These are phyloP conservation scores for Carettochelys insculpta DNA, from an alignment of 2,113 vertebrate genomes.

Conservation along the genomic window DNA sequence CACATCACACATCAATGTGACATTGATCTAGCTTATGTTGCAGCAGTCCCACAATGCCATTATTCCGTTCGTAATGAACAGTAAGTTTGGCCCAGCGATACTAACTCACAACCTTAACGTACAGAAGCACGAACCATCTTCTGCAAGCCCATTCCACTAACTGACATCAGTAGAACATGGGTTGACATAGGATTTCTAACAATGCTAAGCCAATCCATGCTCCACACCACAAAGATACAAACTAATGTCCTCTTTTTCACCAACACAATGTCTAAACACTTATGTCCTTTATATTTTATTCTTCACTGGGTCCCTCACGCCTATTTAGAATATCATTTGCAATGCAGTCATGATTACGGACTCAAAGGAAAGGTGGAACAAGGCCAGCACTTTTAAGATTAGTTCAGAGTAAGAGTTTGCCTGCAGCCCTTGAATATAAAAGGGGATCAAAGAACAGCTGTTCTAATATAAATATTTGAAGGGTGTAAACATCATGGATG, in stretches of 20 bases:
- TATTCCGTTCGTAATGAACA: constrained; percentile 24
- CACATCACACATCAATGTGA: not conserved
- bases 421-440: not conserved
- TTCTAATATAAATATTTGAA: not conserved
- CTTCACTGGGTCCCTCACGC: constrained; percentile 26
- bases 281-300: not conserved
- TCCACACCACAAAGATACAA: not conserved
- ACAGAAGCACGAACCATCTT: constrained; percentile 33
- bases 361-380: not conserved
- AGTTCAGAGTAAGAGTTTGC: not conserved
- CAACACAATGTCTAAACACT: not conserved
- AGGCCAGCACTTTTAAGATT: constrained; percentile 18
- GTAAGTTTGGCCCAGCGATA: constrained; percentile 36
- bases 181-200: not conserved
- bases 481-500: not conserved
- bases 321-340: constrained; percentile 38
- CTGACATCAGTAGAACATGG: not conserved
- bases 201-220: not conserved
- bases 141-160: constrained; percentile 37
- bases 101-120: not conserved
- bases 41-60: constrained; percentile 27
- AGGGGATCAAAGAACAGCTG: not conserved
- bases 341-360: not conserved
- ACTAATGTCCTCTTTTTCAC: constrained; percentile 27
- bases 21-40: not conserved